phyloP scores from a whole-genome alignment of 2,113 vertebrate genomes.

The Lucifuga dentata region DNA sequence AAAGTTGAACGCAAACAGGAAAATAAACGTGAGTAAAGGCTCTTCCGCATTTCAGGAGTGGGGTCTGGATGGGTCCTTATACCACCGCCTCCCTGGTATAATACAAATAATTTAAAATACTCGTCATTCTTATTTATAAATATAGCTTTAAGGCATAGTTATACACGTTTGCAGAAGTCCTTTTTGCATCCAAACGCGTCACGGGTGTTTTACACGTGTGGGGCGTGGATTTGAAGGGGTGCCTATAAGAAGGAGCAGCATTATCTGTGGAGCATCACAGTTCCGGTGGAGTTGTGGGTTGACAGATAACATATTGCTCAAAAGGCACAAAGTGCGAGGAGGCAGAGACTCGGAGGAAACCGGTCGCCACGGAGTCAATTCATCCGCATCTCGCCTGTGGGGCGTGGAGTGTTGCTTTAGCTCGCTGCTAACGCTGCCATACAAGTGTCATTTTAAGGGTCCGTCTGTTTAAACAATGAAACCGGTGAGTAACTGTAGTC shows the following conservation, averaged over 20 bases:
- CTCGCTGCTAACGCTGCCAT: slow-evolving; percentile 26
- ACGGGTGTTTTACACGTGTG: slow-evolving; percentile 50
- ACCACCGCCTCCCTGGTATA: no score
- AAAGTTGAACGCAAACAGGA: no score
- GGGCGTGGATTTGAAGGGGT: slow-evolving; percentile 52
- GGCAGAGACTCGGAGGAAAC: neutral
- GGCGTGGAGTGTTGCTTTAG: slow-evolving; percentile 7
- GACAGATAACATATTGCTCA: neutral
- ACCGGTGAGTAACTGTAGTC: slow-evolving; percentile 5
- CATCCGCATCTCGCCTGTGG: slow-evolving; percentile 12
- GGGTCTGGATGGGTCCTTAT: no score
- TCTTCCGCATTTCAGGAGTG: no score
- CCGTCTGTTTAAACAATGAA: neutral
- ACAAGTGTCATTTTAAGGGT: slow-evolving; percentile 29
- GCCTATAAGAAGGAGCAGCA: slow-evolving; percentile 25
- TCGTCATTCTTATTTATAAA: no score
- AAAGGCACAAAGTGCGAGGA: neutral
- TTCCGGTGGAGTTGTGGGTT: accelerated
- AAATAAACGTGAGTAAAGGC: no score
- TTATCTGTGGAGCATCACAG: neutral
- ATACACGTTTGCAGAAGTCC: slow-evolving; percentile 1
- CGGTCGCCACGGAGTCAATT: neutral
- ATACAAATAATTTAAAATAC: no score
- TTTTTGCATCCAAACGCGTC: slow-evolving; percentile 13
- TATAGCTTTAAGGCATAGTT: no score